Percentiles rank a stretch among this genome's conserved stretches.
Evolutionary conservation across 2,888 invertebrate genomes (phyloP).

Genomic region (Apotomis betuletana): DNA sequence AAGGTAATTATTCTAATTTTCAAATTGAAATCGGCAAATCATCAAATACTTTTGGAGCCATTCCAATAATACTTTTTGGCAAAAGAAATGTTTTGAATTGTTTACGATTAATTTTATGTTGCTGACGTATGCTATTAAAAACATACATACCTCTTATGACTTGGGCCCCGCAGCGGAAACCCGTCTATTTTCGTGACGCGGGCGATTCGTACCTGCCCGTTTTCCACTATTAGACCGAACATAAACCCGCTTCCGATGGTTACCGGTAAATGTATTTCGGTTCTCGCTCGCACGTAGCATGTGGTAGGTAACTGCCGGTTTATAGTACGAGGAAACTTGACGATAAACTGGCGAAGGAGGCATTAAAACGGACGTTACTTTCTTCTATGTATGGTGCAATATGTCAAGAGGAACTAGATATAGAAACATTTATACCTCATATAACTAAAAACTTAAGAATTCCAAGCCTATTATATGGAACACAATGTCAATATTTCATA

Average conservation of each 20-base stretch:
- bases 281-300: constrained; percentile 6
- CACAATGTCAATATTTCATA: too few species aligned
- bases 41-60: too few species aligned
- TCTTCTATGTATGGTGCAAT: neutral
- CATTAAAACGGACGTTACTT: neutral
- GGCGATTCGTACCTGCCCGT: constrained; percentile 59
- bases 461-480: too few species aligned
- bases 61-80: too few species aligned
- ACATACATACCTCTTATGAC: constrained; percentile 38
- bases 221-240: constrained; percentile 45
- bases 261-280: constrained; percentile 52
- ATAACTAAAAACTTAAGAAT: too few species aligned
- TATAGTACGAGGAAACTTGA: constrained; percentile 6
- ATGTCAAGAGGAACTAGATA: neutral
- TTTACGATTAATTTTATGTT: too few species aligned
- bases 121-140: too few species aligned
- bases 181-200: constrained; percentile 66
- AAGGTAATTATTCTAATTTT: too few species aligned
- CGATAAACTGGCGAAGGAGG: neutral
- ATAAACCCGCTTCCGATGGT: constrained; percentile 45
- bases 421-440: too few species aligned
- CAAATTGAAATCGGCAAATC: too few species aligned
- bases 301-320: neutral
- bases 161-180: constrained; percentile 64
- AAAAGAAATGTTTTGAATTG: too few species aligned